Conservation (phyloP, 2,888 invertebrate species). For the Dryocosmus kuriphilus region DNA sequence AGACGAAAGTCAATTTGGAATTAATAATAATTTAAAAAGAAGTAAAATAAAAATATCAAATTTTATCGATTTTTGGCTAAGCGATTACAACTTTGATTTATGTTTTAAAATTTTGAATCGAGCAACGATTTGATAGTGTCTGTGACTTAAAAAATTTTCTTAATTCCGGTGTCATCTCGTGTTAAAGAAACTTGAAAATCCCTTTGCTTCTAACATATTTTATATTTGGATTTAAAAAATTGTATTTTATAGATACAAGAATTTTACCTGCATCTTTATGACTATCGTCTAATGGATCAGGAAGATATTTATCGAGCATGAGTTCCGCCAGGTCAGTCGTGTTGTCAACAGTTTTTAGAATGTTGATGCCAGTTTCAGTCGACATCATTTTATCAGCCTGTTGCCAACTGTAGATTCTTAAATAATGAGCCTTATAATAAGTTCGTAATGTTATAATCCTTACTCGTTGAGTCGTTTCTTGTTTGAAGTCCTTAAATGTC, state of each 20-base stretch:
- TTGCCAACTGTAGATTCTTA: conserved; percentile 85
- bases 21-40: no score
- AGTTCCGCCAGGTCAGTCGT: conserved; percentile 86
- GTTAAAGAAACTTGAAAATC: no score
- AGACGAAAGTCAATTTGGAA: no score
- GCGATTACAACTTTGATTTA: no score
- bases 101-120: no score
- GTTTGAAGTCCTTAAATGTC: conserved; percentile 66
- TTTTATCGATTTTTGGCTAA: no score
- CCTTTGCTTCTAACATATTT: background rate
- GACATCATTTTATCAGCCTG: conserved; percentile 86
- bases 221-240: no score
- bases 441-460: conserved; percentile 69
- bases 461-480: conserved; percentile 67
- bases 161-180: no score
- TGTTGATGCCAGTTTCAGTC: conserved; percentile 85
- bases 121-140: no score
- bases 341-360: conserved; percentile 83
- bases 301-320: conserved; percentile 87
- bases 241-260: no score
- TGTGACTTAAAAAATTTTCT: no score
- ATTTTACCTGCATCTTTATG: conserved; percentile 69
- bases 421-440: conserved; percentile 80
- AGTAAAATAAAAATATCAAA: background rate
- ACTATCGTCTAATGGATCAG: conserved; percentile 80